A percentile compares a stretch with the other conserved stretches of the same genome.
These are phyloP conservation scores for Plagiodera versicolora DNA, from an alignment of 2,888 invertebrate genomes.

Conservation along the genomic window DNA sequence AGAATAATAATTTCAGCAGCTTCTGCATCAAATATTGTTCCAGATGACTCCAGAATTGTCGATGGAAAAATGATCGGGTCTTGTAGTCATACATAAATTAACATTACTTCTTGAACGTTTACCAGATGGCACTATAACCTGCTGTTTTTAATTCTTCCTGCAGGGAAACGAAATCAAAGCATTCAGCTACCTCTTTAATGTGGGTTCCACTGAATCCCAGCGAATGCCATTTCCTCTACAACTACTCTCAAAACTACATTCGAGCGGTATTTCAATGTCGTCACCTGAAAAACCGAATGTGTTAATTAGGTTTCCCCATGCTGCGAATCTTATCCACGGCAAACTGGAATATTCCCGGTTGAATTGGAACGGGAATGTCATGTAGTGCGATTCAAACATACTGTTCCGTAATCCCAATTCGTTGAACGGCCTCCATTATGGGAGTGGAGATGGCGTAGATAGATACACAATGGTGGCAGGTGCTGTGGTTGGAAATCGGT, in stretches of 20 bases:
- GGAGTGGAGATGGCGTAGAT: conserved; percentile 29
- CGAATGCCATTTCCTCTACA: background rate
- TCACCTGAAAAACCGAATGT: background rate
- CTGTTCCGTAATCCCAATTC: conserved; percentile 32
- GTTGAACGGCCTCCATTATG: conserved; percentile 31
- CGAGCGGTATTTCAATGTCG: background rate
- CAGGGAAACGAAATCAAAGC: too few species aligned
- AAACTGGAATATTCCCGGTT: conserved; percentile 23
- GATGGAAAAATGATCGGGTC: too few species aligned
- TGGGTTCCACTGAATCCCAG: background rate
- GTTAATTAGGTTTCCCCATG: background rate
- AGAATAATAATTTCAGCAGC: too few species aligned
- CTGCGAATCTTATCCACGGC: conserved; percentile 18
- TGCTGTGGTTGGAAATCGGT: conserved; percentile 10
- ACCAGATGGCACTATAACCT: too few species aligned
- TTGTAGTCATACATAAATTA: too few species aligned
- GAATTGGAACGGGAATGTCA: conserved; percentile 24
- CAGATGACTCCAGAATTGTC: too few species aligned
- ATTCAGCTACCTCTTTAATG: background rate
- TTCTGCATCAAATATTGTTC: too few species aligned
- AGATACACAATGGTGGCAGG: conserved; percentile 28
- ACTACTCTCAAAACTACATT: background rate
- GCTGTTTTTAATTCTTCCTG: too few species aligned
- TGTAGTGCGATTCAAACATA: conserved; percentile 29
- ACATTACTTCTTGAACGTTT: too few species aligned